Base-by-base conservation (phyloP, 92 coral and sea anemone species). In the Actinostola sp. region DNA sequence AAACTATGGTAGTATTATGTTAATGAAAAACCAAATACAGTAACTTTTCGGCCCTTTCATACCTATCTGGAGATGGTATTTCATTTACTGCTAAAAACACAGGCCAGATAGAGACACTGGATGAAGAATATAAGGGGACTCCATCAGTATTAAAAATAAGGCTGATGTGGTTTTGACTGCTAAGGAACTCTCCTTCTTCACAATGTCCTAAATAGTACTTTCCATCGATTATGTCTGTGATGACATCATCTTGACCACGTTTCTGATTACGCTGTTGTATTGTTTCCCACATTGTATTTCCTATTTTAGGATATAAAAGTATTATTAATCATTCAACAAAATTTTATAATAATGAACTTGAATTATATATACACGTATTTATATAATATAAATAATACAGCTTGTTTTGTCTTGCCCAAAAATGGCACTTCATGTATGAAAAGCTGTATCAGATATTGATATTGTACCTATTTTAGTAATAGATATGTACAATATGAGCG, bases 61-160 rank as follows among this genome's bases (percentile, higher is more conserved):
- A 79, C 87, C 83, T 69, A n/a, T 81, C 86, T 13, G 86, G 84
- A 14, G 91, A 81, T 2, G 87, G 87, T 10, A 81, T 58, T 58
- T 85, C 90, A 68, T 85, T 85, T 0, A 85, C 46, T 0, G 90
- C 90, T n/a, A n/a, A n/a, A n/a, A n/a, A n/a, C n/a, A n/a, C n/a
- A n/a, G n/a, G n/a, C n/a, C n/a, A n/a, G n/a, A 1, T 79, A 34
- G 83, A 80, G 0, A 85, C 86, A 66, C 84, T 49, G 8, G 84
- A 77, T 12, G 84, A 77, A 0, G 89, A 71, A 57, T 85, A 79
- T 28, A 85, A 30, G 0, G 90, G 90, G 0, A 72, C 85, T 34
- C 85, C 85, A 85, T 85, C 90, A 2, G 86, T 75, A 52, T 85
- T 85, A 56, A 86, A 86, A 4, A 81, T 86, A 2, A 81, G 73